A percentile compares a stretch with the other conserved stretches of the same genome.
These are phyloP conservation scores for Cathartes aura DNA, from an alignment of 2,113 vertebrate genomes.

Conservation along the genomic window DNA sequence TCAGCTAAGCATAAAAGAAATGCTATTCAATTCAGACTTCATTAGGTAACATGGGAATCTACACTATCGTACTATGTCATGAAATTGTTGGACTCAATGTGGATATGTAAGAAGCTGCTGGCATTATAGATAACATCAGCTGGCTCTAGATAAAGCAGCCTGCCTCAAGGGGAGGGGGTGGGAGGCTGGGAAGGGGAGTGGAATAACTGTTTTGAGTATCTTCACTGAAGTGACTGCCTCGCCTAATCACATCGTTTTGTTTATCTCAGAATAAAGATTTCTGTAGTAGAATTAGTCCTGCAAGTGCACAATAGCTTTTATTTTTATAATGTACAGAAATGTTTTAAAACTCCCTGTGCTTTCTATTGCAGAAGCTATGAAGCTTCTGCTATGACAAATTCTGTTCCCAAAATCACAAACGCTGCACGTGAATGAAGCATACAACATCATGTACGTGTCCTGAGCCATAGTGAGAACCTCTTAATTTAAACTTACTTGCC, in stretches of 20 bases:
- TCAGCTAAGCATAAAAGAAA: neutral
- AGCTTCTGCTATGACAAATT: neutral
- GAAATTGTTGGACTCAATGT: neutral
- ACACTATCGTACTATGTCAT: neutral
- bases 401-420: neutral
- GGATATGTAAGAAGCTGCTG: conserved; percentile 16
- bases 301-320: neutral
- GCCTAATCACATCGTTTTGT: neutral
- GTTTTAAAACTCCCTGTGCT: neutral
- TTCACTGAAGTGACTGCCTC: neutral
- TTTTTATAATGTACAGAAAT: neutral
- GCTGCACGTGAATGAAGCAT: neutral
- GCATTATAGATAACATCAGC: conserved; percentile 21
- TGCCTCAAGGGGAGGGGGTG: neutral
- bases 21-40: neutral
- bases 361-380: neutral
- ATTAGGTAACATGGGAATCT: neutral
- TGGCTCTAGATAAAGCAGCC: conserved; percentile 32
- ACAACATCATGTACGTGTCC: neutral
- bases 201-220: neutral
- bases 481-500: conserved; percentile 35
- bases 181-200: neutral
- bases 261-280: neutral
- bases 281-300: neutral
- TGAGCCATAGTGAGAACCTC: neutral